Base-by-base conservation (phyloP, 2,888 invertebrate genomes). In the Dasypogon diadema region DNA sequence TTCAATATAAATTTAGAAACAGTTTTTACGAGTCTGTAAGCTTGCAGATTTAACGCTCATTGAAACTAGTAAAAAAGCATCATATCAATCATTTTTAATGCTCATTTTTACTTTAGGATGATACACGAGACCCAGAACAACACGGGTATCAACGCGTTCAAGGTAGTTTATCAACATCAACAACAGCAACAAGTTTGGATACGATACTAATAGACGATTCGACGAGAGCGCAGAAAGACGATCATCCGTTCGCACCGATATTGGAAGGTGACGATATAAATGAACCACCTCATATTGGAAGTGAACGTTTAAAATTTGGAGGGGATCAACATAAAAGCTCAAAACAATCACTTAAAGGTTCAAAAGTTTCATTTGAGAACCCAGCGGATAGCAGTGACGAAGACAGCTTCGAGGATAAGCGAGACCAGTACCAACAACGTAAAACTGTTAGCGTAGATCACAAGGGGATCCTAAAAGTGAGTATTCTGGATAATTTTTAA, bases 101-200 rank as follows among this genome's bases (percentile, higher is more conserved):
- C 26, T 60, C 30, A 34, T 26, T 16, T 51, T 2, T 70, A 12
- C 22, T 22, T 16, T 48, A 81, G 80, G 81, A 80, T 77, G 79
- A 80, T 58, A 79, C 77, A 60, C 77, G 77, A 18, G 77, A 80
- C 79, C 80, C 79, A 26, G 60, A 83, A 77, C 83, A 85, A 51
- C 82, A 82, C 79, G 83, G 83, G 74, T 86, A 86, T 80, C 84
- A 84, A 18, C 83, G 85, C 70, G 86, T 86, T 22, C 80, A 82
- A 78, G 76, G 79, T n/a, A 79, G 79, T 30, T 84, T 90, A 12
- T 90, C 90, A 1, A 85, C 89, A 37, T 89, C 90, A 48, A 90
- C 90, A 75, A 89, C 90, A 81, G 88, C 89, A 83, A 89, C 90
- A 22, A 90, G 90, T 77, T 84, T 91, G 77, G 90, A 90, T 78